phyloP scores from a whole-genome alignment of 2,797 vertebrate genomes.

The Vipera latastei region DNA sequence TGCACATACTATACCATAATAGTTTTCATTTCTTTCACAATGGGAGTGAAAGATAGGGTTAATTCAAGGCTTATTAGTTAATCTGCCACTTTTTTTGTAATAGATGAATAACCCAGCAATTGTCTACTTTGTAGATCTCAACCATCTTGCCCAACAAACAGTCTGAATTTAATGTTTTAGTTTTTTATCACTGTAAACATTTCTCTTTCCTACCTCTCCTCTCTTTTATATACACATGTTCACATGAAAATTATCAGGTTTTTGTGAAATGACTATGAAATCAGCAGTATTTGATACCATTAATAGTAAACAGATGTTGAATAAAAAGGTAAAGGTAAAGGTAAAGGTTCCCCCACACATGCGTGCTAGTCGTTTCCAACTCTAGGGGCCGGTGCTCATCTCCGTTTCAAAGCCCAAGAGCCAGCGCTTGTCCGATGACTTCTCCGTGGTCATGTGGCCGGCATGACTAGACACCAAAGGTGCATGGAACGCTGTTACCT shows the following conservation, averaged over 20 bases:
- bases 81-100: background rate
- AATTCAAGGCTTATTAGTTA: background rate
- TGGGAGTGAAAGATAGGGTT: background rate
- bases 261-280: background rate
- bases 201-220: background rate
- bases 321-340: no score
- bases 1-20: background rate
- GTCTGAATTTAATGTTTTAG: background rate
- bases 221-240: background rate
- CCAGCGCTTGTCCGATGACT: no score
- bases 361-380: no score
- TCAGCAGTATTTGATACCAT: background rate
- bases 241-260: background rate
- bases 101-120: background rate
- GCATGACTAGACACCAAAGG: no score
- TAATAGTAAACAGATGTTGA: background rate
- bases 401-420: no score
- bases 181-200: background rate
- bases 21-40: background rate
- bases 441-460: no score
- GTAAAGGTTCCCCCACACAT: no score
- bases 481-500: no score
- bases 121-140: background rate
- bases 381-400: no score
- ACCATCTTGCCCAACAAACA: background rate